Percentiles rank a stretch among this genome's conserved stretches.
Conservation (phyloP, 1,140 invertebrate genomes). For the Cryptotermes secundus region DNA sequence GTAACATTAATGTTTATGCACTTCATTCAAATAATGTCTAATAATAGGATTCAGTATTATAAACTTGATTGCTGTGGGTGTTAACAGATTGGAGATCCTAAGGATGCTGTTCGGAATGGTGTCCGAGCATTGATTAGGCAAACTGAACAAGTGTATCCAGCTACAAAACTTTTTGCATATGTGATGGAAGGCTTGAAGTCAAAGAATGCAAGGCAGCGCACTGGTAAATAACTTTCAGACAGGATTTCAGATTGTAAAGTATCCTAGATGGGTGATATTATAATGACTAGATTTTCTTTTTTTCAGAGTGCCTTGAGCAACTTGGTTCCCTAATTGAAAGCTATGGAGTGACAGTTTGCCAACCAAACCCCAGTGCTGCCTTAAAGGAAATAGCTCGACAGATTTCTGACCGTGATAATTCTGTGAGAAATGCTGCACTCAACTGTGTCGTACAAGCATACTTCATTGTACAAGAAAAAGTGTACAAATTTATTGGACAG, state of each 20-base stretch:
- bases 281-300: slow-evolving; percentile 26
- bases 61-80: background rate
- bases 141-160: slow-evolving; percentile 83
- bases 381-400: slow-evolving; percentile 91
- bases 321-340: slow-evolving; percentile 82
- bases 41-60: too few species aligned
- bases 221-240: slow-evolving; percentile 56
- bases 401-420: slow-evolving; percentile 93
- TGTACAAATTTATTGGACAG: slow-evolving; percentile 90
- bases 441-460: slow-evolving; percentile 93
- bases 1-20: too few species aligned
- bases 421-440: slow-evolving; percentile 92
- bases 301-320: slow-evolving; percentile 87
- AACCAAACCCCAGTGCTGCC: slow-evolving; percentile 71
- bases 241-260: background rate
- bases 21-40: too few species aligned
- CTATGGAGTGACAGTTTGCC: slow-evolving; percentile 83
- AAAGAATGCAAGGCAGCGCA: slow-evolving; percentile 93
- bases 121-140: slow-evolving; percentile 84
- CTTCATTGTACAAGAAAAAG: slow-evolving; percentile 84
- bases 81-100: slow-evolving; percentile 87
- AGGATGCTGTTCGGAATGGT: slow-evolving; percentile 88
- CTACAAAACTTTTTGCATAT: slow-evolving; percentile 85
- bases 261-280: background rate
- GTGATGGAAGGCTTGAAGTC: slow-evolving; percentile 94